A percentile compares a stretch with the other conserved stretches of the same genome.
Conservation (phyloP, 2,113 vertebrate species). For the Seriola dumerili region DNA sequence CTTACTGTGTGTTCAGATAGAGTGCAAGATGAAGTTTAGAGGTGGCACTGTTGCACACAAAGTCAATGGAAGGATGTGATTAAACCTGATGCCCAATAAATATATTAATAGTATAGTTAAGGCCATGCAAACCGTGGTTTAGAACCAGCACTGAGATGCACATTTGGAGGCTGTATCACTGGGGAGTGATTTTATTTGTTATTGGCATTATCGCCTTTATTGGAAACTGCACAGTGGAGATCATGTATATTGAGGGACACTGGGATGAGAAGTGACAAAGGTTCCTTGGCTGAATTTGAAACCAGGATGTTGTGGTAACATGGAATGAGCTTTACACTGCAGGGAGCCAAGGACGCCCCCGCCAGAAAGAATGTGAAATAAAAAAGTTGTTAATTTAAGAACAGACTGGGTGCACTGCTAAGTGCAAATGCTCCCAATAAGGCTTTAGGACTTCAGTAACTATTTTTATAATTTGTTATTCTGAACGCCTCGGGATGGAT, state of each 20-base stretch:
- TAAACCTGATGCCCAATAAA: neutral
- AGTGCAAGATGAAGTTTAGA: neutral
- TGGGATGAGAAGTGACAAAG: neutral
- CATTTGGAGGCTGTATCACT: no score
- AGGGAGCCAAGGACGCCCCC: neutral
- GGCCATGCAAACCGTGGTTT: no score
- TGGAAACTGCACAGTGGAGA: neutral
- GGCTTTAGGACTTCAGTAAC: neutral
- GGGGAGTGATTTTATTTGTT: neutral
- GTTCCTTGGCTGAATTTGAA: neutral
- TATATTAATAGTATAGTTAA: no score
- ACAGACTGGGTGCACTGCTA: neutral
- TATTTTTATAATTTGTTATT: neutral
- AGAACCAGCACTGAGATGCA: no score
- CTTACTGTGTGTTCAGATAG: no score
- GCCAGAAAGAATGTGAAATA: neutral
- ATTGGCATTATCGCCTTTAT: neutral
- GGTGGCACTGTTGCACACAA: no score
- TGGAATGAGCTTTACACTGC: neutral
- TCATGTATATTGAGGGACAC: neutral
- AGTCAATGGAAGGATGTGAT: no score
- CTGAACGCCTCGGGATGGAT: neutral
- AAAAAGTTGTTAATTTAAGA: neutral
- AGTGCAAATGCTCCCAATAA: neutral
- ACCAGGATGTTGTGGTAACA: conserved; percentile 28